Percentiles rank a stretch among this genome's conserved stretches.
These are phyloP conservation scores for Carposina sasakii DNA, from an alignment of 1,140 invertebrate species.

Conservation along the genomic window DNA sequence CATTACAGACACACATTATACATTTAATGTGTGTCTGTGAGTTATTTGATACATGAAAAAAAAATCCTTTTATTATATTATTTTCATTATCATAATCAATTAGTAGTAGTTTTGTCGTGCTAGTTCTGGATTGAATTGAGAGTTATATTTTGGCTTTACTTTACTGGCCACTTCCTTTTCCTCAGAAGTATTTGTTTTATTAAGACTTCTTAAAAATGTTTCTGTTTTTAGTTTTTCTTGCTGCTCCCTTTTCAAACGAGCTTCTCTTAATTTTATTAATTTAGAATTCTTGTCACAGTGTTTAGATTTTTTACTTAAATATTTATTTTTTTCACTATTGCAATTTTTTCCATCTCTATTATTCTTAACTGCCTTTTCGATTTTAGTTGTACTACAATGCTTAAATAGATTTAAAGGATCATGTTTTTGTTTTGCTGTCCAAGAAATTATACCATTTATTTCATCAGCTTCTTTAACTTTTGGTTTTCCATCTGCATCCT, in stretches of 20 bases:
- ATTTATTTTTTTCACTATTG: constrained; percentile 47
- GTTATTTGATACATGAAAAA: constrained; percentile 5
- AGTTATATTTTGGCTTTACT: constrained; percentile 88
- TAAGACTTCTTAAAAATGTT: constrained; percentile 77
- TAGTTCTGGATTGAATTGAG: constrained; percentile 93
- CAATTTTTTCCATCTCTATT: background rate
- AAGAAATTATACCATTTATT: constrained; percentile 74
- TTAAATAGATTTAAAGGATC: constrained; percentile 86
- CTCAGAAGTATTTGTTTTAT: constrained; percentile 48
- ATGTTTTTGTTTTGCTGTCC: constrained; percentile 75
- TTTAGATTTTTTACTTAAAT: constrained; percentile 65
- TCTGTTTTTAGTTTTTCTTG: constrained; percentile 82
- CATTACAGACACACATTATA: no score
- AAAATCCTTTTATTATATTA: constrained; percentile 6
- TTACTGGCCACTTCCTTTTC: constrained; percentile 34
- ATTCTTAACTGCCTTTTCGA: constrained; percentile 11
- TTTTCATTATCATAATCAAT: constrained; percentile 43
- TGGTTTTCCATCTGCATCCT: constrained; percentile 63
- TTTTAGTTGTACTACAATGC: constrained; percentile 46
- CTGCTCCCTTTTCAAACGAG: constrained; percentile 85
- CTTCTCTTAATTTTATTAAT: constrained; percentile 83
- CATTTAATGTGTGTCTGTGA: background rate
- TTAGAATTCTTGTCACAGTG: constrained; percentile 64
- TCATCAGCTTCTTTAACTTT: constrained; percentile 40
- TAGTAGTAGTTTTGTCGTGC: constrained; percentile 89